Conservation (phyloP, 2,797 vertebrate genomes). For the Pteronotus mesoamericanus region DNA sequence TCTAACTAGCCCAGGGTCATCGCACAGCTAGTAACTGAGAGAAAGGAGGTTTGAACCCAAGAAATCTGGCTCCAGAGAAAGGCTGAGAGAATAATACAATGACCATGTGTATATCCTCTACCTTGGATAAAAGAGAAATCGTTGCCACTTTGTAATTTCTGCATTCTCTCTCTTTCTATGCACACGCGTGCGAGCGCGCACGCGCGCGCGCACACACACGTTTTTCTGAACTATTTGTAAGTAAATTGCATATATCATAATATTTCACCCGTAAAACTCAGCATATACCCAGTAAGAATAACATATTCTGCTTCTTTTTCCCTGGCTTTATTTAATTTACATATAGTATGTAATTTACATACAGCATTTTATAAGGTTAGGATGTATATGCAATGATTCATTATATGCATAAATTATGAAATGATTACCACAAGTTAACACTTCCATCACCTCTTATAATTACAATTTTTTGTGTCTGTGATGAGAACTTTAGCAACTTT, state of each 20-base stretch:
- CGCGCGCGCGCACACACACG: not conserved
- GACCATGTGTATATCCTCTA: not conserved
- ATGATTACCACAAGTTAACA: not conserved
- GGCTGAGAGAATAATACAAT: no score
- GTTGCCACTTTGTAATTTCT: not conserved
- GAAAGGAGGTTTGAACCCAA: not conserved
- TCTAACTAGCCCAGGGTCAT: not conserved
- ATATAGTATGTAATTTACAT: not conserved
- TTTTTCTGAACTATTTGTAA: not conserved
- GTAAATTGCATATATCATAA: not conserved
- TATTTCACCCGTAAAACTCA: not conserved
- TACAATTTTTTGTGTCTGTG: not conserved
- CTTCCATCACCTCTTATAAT: not conserved
- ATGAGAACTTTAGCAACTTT: not conserved
- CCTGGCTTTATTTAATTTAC: not conserved
- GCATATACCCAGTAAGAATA: not conserved
- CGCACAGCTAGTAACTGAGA: not conserved
- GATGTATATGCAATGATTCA: not conserved
- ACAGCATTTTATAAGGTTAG: not conserved
- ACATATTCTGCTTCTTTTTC: not conserved
- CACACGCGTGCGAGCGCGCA: not conserved
- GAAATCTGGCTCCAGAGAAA: not conserved
- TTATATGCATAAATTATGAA: not conserved
- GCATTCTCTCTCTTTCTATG: rapidly evolving
- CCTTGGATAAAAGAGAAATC: not conserved